phyloP scores from a whole-genome alignment of 2,113 vertebrate species.

The Cricetomys ansorgei region DNA sequence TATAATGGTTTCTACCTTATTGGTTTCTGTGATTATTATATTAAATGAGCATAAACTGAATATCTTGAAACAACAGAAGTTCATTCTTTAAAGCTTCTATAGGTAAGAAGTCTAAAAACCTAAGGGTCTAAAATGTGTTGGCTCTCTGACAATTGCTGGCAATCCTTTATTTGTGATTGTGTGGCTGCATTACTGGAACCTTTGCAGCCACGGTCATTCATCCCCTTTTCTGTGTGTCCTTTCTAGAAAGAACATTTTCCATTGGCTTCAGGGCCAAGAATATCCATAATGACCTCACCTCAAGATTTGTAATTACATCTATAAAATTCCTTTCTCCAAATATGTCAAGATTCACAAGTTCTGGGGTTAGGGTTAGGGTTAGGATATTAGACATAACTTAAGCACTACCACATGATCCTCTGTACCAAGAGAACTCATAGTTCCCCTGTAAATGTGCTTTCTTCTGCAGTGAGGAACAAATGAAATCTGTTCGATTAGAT shows the following conservation, averaged over 20 bases:
- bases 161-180: neutral
- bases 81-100: neutral
- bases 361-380: no score
- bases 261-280: neutral
- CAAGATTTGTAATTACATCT: neutral
- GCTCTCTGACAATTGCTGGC: neutral
- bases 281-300: neutral
- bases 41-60: neutral
- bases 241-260: neutral
- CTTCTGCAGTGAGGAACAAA: neutral
- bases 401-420: neutral
- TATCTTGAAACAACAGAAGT: neutral
- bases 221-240: neutral
- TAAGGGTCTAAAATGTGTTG: neutral
- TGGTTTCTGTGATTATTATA: neutral
- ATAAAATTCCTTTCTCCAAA: neutral
- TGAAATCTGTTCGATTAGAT: neutral
- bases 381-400: neutral
- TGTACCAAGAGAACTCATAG: neutral
- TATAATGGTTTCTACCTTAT: neutral
- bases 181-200: neutral
- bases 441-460: neutral
- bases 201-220: neutral
- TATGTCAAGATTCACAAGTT: neutral
- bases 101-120: neutral